Evolutionary conservation across 2,113 vertebrate genomes (phyloP), one percentile per base, ranked within the genome.

Genomic region (Callaeas wilsoni): DNA sequence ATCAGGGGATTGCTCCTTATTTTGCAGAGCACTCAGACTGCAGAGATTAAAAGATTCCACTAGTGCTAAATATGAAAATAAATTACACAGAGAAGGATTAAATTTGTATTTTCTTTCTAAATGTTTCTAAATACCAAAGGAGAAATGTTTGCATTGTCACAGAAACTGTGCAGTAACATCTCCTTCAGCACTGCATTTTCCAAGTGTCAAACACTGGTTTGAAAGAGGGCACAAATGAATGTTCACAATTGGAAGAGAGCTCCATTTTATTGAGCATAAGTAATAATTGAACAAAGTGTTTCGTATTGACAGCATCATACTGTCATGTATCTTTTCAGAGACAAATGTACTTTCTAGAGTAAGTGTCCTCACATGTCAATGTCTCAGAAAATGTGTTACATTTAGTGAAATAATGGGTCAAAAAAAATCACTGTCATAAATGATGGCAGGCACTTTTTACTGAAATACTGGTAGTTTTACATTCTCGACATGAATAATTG

Each of bases 401-500:
- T 95, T 94, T 95, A 93, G 47, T 88, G 88, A 94, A 90, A 96
- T 94, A 96, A 84, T 95, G 57, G 92, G 83, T 83, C 8, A 46
- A 84, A 88, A 46, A 95, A 93, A 94, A 93, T 35, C 74, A 70
- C 71, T 79, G 47, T 87, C 39, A 80, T 80, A 96, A 96, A 75
- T 85, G 86, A 92, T 62, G 76, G 57, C 55, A 71, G 93, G 22
- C 63, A 44, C 84, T 96, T 95, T 97, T 94, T 92, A 77, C 91
- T 96, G 90, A 96, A 97, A 98, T 95, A 68, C 74, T 87, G 53
- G 59, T 97, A 70, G 90, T 93, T 97, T 98, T 96, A 97, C 93
- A 89, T 96, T 94, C 92, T 96, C 96, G 91, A 95, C 94, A 91
- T 97, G 97, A 98, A 73, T 98, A 97, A 98, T 96, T 97, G 91